phyloP scores from a whole-genome alignment of 2,888 invertebrate species.

The Macrosoma leucophasiata region DNA sequence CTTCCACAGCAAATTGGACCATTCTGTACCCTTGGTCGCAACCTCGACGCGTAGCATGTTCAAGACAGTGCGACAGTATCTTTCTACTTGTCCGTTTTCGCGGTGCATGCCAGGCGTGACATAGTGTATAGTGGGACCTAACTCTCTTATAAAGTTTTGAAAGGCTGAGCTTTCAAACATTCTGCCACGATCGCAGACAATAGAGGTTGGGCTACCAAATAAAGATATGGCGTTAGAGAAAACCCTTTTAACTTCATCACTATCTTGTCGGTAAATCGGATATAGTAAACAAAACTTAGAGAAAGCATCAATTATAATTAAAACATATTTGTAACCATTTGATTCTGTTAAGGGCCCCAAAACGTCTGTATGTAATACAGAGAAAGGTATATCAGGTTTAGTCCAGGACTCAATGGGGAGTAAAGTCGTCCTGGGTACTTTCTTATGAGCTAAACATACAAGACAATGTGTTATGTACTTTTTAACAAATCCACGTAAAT shows the following conservation, averaged over 20 bases:
- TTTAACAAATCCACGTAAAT: slow-evolving; percentile 4
- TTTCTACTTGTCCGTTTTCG: slow-evolving; percentile 18
- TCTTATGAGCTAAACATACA: too few relatives aligned
- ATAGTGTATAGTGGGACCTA: slow-evolving; percentile 16
- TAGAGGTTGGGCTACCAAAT: slow-evolving; percentile 12
- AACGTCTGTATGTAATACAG: slow-evolving; percentile 15
- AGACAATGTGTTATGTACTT: slow-evolving; percentile 10
- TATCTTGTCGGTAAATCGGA: slow-evolving; percentile 25
- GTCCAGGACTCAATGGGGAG: slow-evolving; percentile 21
- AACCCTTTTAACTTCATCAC: slow-evolving; percentile 18
- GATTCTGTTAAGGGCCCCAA: slow-evolving; percentile 1
- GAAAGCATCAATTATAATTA: slow-evolving; percentile 25
- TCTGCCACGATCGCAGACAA: slow-evolving; percentile 13
- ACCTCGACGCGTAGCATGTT: slow-evolving; percentile 17
- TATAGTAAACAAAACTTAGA: slow-evolving; percentile 23
- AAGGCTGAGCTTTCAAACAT: slow-evolving; percentile 16
- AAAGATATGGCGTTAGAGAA: slow-evolving; percentile 11
- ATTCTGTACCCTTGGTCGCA: slow-evolving; percentile 1
- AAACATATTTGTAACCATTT: too few relatives aligned
- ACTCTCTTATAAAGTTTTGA: slow-evolving; percentile 7
- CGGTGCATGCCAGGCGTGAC: slow-evolving; percentile 20
- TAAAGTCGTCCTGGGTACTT: too few relatives aligned
- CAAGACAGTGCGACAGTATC: slow-evolving; percentile 15
- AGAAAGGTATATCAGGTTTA: slow-evolving; percentile 22
- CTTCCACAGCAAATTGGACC: slow-evolving; percentile 11